These are phyloP conservation scores for Caenorhabditis macrosperma DNA, from an alignment of 2,888 invertebrate species.

Conservation along the genomic window DNA sequence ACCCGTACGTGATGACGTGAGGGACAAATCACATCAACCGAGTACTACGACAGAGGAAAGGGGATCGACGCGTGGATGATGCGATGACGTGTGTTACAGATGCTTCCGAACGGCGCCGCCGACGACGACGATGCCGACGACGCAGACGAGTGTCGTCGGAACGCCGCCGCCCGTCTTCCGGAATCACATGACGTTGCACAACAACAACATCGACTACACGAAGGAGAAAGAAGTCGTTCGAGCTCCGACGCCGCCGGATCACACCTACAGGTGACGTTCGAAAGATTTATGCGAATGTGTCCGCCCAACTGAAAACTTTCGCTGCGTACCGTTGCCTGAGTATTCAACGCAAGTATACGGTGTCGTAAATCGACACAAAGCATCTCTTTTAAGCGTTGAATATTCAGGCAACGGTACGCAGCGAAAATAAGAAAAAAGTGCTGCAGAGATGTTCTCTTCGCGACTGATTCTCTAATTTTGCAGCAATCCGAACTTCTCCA, in stretches of 20 bases:
- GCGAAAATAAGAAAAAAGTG: too few species aligned
- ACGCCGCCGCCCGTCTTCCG: slow-evolving; percentile 52
- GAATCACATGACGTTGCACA: slow-evolving; percentile 65
- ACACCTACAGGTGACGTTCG: slow-evolving; percentile 20
- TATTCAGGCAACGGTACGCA: too few species aligned
- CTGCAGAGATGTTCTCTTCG: too few species aligned
- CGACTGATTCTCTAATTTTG: slow-evolving; percentile 4
- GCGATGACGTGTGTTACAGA: slow-evolving; percentile 44
- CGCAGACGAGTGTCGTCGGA: slow-evolving; percentile 35
- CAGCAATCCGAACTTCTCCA: slow-evolving; percentile 62
- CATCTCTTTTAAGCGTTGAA: too few species aligned
- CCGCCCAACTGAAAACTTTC: background rate
- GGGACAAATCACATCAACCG: slow-evolving; percentile 42
- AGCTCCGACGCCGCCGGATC: slow-evolving; percentile 30
- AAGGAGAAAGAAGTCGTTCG: slow-evolving; percentile 9
- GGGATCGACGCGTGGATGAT: background rate
- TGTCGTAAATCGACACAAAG: too few species aligned
- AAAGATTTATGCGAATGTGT: background rate
- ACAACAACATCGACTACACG: slow-evolving; percentile 57
- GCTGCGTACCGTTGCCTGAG: too few species aligned
- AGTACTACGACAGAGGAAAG: slow-evolving; percentile 1
- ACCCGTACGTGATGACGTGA: slow-evolving; percentile 5
- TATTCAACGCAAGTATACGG: too few species aligned
- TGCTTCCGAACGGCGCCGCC: slow-evolving; percentile 53
- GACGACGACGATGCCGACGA: slow-evolving; percentile 45